Evolutionary conservation across 2,113 vertebrate genomes (phyloP), one percentile per base, ranked within the genome.

Genomic region (Coracopsis vasa): DNA sequence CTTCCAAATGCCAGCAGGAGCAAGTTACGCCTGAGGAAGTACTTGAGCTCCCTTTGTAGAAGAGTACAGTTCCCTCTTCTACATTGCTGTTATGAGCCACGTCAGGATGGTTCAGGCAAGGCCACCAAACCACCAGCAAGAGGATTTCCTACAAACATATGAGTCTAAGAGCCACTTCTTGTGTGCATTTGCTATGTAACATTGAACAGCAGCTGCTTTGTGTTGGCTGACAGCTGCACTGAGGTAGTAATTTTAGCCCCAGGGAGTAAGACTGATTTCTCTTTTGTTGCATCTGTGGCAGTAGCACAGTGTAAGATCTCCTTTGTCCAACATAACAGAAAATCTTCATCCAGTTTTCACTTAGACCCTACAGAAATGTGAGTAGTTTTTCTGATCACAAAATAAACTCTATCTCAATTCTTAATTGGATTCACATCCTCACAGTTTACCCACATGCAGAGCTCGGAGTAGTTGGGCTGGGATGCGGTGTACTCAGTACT

Each of bases 31-130:
- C 28, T 51, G 31, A 13, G 48, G 58, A 77, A 53, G 24, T 0
- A 0, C 42, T 54, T 70, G 18, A 81, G 39, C 17, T 89, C 20
- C 44, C 24, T 60, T 39, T 65, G 50, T n/a, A 28, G 27, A 39
- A 80, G 45, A 88, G 47, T 2, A 1, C 11, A 20, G 24, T 61
- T 85, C 58, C 16, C 21, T 81, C 35, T 75, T 60, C 28, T 44
- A 0, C 0, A 0, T 23, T 81, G 24, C 51, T 45, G 0, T 37
- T 27, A 4, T 0, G 33, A 21, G 14, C 58, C 16, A 7, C 5
- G 37, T 61, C n/a, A 51, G 61, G 28, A 23, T 14, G 48, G 70
- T 66, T 92, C 70, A 65, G 56, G 37, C 50, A 28, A 80, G 78
- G 92, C 78, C 79, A 85, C 48, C 58, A 58, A 87, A 37, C 18